Evolutionary conservation across 2,797 vertebrate species (phyloP), one percentile per base, ranked within the genome.

Genomic region (Menidia menidia): DNA sequence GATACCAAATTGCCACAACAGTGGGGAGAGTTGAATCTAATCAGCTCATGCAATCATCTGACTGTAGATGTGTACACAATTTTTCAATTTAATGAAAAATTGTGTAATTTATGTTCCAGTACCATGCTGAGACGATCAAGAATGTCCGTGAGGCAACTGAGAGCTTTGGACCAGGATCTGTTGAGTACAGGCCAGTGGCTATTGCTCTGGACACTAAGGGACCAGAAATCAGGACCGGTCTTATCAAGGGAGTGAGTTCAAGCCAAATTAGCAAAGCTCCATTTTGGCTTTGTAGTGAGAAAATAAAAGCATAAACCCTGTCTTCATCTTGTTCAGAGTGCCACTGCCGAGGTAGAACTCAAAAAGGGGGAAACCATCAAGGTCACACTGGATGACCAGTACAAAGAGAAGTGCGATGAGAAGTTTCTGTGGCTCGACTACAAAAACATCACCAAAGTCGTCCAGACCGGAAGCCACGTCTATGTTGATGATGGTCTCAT

Each of bases 161-260:
- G 81, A 98, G 97, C 92, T 99, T 98, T 78, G 95, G 88, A 15
- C 88, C 93, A n/a, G 96, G 98, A 73, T 95, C 95, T 54, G 88
- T 94, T 39, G 93, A 95, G 10, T 99, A 99, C 92, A 95, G 96
- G 88, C 98, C 98, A 3, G 92, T 99, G 68, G 97, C 97, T 72
- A 94, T 99, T 70, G 98, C 98, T 77, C 91, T 99, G 91, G 98
- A 99, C 91, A 99, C 98, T 41, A 99, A 99, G 91, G 98, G 98
- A 88, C 98, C 98, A 58, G 98, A 99, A 95, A 99, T 99, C 91
- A 93, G 98, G 83, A 99, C 98, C 11, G 98, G 98, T 81, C 97
- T 99, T 54, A 98, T 99, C 92, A 98, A 97, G 82, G 98, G 98
- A 59, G 98, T 99, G 86, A 96, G 97, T 95, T 87, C 60, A 33